Evolutionary conservation across 2,113 vertebrate species (phyloP).

Genomic region (Odocoileus hemionus): DNA sequence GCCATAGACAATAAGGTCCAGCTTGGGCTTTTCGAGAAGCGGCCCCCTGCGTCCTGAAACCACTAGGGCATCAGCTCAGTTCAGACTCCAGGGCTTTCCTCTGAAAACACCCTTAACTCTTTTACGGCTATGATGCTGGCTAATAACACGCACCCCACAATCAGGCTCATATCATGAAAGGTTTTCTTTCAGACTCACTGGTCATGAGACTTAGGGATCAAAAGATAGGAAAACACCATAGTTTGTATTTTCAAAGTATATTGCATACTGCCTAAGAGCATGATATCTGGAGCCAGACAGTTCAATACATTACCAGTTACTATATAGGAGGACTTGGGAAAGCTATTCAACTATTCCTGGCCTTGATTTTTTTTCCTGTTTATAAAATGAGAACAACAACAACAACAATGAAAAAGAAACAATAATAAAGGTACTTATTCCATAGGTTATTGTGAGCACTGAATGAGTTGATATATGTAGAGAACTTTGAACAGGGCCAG

Average conservation of each 20-base stretch:
- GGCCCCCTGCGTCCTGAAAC: not conserved
- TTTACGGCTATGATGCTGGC: no score
- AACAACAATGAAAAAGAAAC: not conserved
- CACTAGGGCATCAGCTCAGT: not conserved
- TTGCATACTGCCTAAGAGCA: not conserved
- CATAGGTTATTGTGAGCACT: not conserved
- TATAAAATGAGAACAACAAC: not conserved
- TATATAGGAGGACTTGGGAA: not conserved
- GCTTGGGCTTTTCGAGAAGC: not conserved
- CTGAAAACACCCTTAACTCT: not conserved
- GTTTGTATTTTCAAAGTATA: not conserved
- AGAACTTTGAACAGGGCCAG: not conserved
- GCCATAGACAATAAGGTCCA: not conserved
- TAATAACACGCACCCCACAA: not conserved
- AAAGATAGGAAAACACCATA: not conserved
- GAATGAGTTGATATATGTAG: not conserved
- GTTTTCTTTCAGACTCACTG: not conserved
- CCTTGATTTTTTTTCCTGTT: not conserved
- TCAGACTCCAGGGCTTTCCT: not conserved
- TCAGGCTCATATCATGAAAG: not conserved
- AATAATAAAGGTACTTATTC: not conserved
- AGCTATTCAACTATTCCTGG: not conserved
- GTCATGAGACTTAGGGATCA: not conserved
- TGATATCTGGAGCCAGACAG: not conserved
- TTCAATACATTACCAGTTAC: not conserved